Conservation (phyloP, 2,888 invertebrate genomes). For the Disparrhopalites patrizii region DNA sequence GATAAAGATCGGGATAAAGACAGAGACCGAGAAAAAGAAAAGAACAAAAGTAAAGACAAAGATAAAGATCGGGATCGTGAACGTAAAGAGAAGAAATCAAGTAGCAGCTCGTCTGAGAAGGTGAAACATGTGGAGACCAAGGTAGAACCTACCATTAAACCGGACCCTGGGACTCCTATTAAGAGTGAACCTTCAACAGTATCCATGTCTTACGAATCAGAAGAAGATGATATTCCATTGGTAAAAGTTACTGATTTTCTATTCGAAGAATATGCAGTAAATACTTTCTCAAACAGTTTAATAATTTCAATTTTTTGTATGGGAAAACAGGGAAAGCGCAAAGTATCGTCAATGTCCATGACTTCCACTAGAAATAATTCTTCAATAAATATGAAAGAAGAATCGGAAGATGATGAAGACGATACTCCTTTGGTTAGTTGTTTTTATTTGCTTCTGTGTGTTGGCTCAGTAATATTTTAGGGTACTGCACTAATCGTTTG, state of each 20-base stretch:
- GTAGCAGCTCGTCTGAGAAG: slow-evolving; percentile 13
- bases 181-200: slow-evolving; percentile 11
- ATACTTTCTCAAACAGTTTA: no score
- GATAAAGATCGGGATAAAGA: slow-evolving; percentile 53
- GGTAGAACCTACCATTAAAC: slow-evolving; percentile 38
- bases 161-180: slow-evolving; percentile 4
- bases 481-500: no score
- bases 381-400: slow-evolving; percentile 49
- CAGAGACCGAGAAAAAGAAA: not conserved
- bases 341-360: slow-evolving; percentile 46
- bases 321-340: slow-evolving; percentile 50
- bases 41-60: no score
- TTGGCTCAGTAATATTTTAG: no score
- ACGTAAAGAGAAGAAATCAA: slow-evolving; percentile 27
- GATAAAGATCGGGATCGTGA: slow-evolving; percentile 50
- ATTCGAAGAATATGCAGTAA: no score
- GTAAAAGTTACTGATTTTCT: slow-evolving; percentile 58
- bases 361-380: slow-evolving; percentile 51
- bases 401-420: slow-evolving; percentile 37
- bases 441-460: no score
- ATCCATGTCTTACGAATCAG: slow-evolving; percentile 54
- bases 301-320: no score
- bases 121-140: not conserved
- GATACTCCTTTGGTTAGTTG: slow-evolving; percentile 41
- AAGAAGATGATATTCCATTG: slow-evolving; percentile 73